Base-by-base conservation (phyloP, 2,888 invertebrate species). In the Trichogramma evanescens region DNA sequence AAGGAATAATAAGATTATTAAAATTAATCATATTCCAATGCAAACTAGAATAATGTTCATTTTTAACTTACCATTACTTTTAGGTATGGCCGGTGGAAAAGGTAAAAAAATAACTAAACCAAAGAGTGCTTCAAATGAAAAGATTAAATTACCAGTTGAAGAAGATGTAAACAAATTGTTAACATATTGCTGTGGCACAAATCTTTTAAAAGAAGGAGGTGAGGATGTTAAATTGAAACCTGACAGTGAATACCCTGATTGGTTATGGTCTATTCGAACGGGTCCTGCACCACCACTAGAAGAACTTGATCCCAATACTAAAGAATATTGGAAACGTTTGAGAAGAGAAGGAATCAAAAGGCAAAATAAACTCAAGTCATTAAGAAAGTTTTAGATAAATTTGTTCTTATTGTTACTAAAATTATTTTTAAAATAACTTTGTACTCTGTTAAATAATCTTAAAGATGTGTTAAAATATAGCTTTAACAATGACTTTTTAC, bases 181-280 rank as follows among this genome's bases (percentile, higher is more conserved):
- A 0, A 86, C 80, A 59, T 88, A 84, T 72, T 88, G 90, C 6
- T 95, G 95, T 70, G 96, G 96, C 3, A 88, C 89, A 59, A 95
- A 96, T 75, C 87, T 93, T 57, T 81, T 84, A 62, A 85, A 86
- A 72, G 87, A 88, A 9, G 90, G 93, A 0, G 90, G 93, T 1
- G 85, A 91, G 74, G 94, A 95, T 72, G 80, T 95, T 0, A 83
- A 89, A 78, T 62, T 88, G 13, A 87, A 87, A 74, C 83, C 87
- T 0, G 89, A 92, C 72, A 81, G 81, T 38, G 92, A 94, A 73
- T 97, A 97, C 79, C 97, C 96, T 0, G 88, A 88, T 2, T 97
- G 96, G 96, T 79, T 97, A 62, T 96, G 95, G 95, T 80, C 72
- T 3, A 72, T 96, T 9, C 79, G 84, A 68, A 83, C 84, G 10